Conservation (phyloP, 2,888 invertebrate species). For the Parnassius orleans region DNA sequence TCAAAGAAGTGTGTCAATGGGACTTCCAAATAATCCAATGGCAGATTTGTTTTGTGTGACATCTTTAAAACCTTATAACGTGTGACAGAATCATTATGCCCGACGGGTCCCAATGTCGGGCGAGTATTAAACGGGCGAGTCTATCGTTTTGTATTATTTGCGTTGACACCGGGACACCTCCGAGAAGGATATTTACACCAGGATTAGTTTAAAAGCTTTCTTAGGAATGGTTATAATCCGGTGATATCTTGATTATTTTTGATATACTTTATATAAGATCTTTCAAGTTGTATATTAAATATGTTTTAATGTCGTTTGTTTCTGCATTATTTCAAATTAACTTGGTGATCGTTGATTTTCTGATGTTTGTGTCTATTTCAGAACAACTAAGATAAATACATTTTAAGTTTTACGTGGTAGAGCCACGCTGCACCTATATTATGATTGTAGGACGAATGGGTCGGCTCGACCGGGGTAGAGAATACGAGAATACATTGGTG, state of each 20-base stretch:
- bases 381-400: no score
- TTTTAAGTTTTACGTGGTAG: no score
- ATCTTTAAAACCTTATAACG: constrained; percentile 32
- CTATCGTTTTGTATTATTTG: constrained; percentile 11
- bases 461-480: no score
- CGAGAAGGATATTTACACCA: constrained; percentile 20
- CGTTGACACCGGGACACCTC: constrained; percentile 11
- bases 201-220: constrained; percentile 26
- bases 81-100: constrained; percentile 15
- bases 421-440: no score
- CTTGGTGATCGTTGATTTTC: no score
- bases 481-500: no score
- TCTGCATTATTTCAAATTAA: no score
- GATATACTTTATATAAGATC: not conserved
- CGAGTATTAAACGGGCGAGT: constrained; percentile 1
- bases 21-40: constrained; percentile 31
- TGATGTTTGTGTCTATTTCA: no score
- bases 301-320: no score
- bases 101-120: not conserved
- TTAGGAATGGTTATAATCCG: constrained; percentile 12
- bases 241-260: constrained; percentile 13
- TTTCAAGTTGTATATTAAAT: not conserved
- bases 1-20: constrained; percentile 17
- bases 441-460: no score
- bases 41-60: constrained; percentile 40